Conservation (phyloP, 2,113 vertebrate genomes). For the Rhombomys opimus region DNA sequence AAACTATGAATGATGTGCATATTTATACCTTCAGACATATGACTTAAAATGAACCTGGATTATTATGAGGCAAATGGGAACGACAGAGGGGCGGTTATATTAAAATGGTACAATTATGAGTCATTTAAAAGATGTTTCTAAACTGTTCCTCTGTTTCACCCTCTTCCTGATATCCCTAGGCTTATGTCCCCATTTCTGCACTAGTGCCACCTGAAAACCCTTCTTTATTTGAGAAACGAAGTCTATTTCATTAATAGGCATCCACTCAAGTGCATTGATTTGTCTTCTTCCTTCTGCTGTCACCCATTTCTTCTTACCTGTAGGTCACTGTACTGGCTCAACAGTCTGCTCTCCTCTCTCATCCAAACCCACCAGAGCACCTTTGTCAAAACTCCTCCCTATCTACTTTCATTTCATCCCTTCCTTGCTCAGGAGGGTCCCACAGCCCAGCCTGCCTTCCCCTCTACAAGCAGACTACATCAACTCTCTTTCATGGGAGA, state of each 20-base stretch:
- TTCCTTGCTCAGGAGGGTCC: not conserved
- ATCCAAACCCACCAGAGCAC: not conserved
- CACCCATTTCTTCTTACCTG: accelerated
- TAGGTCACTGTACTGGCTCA: not conserved
- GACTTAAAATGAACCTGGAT: not conserved
- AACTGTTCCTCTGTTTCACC: not conserved
- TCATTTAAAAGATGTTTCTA: not conserved
- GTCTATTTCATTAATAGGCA: not conserved
- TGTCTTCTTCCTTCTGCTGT: not conserved
- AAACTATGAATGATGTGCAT: not conserved
- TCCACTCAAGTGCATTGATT: not conserved
- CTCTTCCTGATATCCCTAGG: not conserved
- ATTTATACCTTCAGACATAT: not conserved
- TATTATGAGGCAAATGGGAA: not conserved
- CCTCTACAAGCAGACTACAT: not conserved
- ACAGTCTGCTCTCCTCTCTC: not conserved
- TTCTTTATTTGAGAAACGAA: not conserved
- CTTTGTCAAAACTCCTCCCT: not conserved
- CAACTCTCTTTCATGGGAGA: not conserved
- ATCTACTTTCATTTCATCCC: not conserved
- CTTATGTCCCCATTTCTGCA: not conserved
- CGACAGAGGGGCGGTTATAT: not conserved
- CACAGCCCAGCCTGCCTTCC: not conserved
- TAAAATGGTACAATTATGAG: not conserved
- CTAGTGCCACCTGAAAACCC: not conserved